Evolutionary conservation across 2,113 vertebrate genomes (phyloP).

Genomic region (Oceanodroma tethys): DNA sequence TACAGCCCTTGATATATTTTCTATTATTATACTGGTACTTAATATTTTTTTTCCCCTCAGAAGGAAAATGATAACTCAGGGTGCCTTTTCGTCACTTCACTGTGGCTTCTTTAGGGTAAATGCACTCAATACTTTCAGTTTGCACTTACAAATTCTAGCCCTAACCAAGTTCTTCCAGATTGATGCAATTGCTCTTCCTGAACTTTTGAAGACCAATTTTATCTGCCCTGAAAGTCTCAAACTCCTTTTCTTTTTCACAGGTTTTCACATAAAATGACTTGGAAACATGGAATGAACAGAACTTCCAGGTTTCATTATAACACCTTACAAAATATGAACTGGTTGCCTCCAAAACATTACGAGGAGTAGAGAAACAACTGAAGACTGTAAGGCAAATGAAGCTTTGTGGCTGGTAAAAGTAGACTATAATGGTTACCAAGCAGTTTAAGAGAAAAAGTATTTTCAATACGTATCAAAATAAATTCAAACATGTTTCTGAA

Average conservation of each 20-base stretch:
- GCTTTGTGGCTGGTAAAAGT: not conserved
- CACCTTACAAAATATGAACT: constrained; percentile 5
- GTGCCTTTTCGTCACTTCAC: not conserved
- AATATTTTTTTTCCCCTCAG: not conserved
- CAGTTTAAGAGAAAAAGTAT: not conserved
- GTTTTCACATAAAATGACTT: constrained; percentile 27
- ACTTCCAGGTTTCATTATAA: constrained; percentile 16
- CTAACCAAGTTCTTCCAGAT: not conserved
- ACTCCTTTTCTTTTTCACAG: constrained; percentile 8
- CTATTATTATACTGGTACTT: not conserved
- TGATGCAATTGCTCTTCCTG: not conserved
- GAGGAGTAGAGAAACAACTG: not conserved
- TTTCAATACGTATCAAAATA: not conserved
- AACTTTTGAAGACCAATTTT: not conserved
- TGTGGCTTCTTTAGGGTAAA: not conserved
- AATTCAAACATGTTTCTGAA: not conserved
- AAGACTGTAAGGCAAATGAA: not conserved
- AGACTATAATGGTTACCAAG: not conserved
- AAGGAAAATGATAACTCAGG: not conserved
- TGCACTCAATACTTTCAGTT: not conserved
- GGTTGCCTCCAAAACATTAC: not conserved
- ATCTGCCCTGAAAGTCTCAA: not conserved
- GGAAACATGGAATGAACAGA: not conserved
- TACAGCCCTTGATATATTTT: not conserved
- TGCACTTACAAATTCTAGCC: not conserved